phyloP scores from a whole-genome alignment of 2,113 vertebrate genomes.

The Malurus alboscapulatus region DNA sequence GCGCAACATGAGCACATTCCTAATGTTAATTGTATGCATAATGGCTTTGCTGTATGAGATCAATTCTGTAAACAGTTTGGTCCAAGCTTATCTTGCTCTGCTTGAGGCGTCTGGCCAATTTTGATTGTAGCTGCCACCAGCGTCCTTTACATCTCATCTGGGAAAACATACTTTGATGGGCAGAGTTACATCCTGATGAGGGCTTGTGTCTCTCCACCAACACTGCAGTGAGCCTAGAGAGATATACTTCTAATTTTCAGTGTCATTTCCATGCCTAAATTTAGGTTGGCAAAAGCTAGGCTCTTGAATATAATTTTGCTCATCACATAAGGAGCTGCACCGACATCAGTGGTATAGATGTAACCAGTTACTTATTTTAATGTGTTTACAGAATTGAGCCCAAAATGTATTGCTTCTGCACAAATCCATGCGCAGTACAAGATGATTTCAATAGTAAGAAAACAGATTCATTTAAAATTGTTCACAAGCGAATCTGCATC shows the following conservation, averaged over 20 bases:
- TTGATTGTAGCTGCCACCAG: background rate
- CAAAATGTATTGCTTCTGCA: slow-evolving; percentile 48
- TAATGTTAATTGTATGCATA: slow-evolving; percentile 26
- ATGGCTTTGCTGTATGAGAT: slow-evolving; percentile 41
- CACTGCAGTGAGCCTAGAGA: background rate
- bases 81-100: background rate
- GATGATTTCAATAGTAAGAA: background rate
- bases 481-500: slow-evolving; percentile 36
- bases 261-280: background rate
- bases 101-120: background rate
- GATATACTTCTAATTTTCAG: background rate
- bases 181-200: background rate
- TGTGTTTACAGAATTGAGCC: slow-evolving; percentile 49
- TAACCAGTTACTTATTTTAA: background rate
- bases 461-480: slow-evolving; percentile 5
- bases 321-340: background rate
- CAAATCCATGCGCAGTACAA: slow-evolving; percentile 29
- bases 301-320: background rate
- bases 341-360: background rate
- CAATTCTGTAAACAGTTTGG: slow-evolving; percentile 47
- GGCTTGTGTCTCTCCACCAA: background rate
- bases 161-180: background rate
- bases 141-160: background rate
- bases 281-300: background rate
- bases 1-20: slow-evolving; percentile 4